phyloP scores from a whole-genome alignment of 2,797 vertebrate genomes.

The Catostomus latipinnis region DNA sequence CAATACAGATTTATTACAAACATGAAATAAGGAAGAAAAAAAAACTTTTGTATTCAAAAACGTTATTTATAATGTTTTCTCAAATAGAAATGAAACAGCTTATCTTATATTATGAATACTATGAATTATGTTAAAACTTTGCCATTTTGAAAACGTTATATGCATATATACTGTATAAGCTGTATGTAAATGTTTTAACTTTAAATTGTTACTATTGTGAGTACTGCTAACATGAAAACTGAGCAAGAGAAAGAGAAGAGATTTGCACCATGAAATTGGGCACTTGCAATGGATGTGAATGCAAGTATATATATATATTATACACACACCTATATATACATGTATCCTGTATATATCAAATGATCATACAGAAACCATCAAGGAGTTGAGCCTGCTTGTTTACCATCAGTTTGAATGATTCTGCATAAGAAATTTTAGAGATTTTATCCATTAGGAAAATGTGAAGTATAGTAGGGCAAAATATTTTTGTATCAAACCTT shows the following conservation, averaged over 20 bases:
- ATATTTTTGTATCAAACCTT: not conserved
- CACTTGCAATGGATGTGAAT: not conserved
- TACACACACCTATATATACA: not conserved
- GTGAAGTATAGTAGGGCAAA: not conserved
- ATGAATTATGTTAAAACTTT: not conserved
- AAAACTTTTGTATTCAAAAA: slow-evolving; percentile 43
- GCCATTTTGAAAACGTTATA: slow-evolving; percentile 15
- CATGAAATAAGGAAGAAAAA: slow-evolving; percentile 48
- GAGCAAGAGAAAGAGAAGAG: not conserved
- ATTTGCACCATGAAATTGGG: slow-evolving; percentile 8
- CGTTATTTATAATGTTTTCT: slow-evolving; percentile 16
- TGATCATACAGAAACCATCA: not conserved
- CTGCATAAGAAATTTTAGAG: not conserved
- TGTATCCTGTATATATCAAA: not conserved
- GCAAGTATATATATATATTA: not conserved
- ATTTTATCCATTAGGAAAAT: not conserved
- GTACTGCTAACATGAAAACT: slow-evolving; percentile 24
- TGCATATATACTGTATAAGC: slow-evolving; percentile 4
- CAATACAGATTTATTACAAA: slow-evolving; percentile 51
- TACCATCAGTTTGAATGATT: not conserved
- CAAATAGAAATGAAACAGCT: slow-evolving; percentile 34
- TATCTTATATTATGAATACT: slow-evolving; percentile 17
- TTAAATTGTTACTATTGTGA: not conserved
- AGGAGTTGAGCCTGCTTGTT: not conserved
- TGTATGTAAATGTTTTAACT: not conserved